Evolutionary conservation across 2,797 vertebrate species (phyloP).

Genomic region (Myiothlypis chrysogaster): DNA sequence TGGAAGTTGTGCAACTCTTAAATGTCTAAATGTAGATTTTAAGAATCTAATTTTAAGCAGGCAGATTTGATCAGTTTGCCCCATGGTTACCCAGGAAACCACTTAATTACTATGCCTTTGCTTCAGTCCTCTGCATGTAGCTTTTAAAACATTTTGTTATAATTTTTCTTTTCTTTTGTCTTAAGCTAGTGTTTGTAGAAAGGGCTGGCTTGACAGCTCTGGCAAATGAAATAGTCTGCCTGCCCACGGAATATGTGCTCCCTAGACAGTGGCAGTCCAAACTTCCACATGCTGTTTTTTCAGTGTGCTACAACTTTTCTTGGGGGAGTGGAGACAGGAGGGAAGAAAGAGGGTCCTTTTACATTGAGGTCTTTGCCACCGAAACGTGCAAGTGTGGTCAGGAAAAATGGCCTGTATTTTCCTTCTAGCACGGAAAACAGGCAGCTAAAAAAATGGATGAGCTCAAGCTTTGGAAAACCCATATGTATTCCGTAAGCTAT

Average conservation of each 20-base stretch:
- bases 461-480: neutral
- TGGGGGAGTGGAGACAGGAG: neutral
- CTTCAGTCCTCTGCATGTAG: slow-evolving; percentile 3
- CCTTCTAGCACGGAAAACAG: neutral
- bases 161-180: slow-evolving; percentile 60
- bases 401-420: neutral
- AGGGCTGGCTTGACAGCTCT: slow-evolving; percentile 51
- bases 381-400: accelerated
- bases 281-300: slow-evolving; percentile 48
- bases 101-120: slow-evolving; percentile 55
- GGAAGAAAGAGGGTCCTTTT: neutral
- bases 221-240: slow-evolving; percentile 59
- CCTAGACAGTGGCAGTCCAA: slow-evolving; percentile 54
- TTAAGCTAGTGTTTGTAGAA: slow-evolving; percentile 50
- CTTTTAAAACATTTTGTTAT: slow-evolving; percentile 58
- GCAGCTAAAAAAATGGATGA: neutral
- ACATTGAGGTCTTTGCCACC: neutral
- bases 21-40: slow-evolving; percentile 17
- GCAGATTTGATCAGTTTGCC: slow-evolving; percentile 33
- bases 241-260: slow-evolving; percentile 55
- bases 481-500: neutral
- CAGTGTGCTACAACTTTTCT: neutral
- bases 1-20: neutral
- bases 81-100: slow-evolving; percentile 55
- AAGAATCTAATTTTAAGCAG: slow-evolving; percentile 27